These are phyloP conservation scores for Folsomia manolachei DNA, from an alignment of 2,888 invertebrate species.

Conservation along the genomic window DNA sequence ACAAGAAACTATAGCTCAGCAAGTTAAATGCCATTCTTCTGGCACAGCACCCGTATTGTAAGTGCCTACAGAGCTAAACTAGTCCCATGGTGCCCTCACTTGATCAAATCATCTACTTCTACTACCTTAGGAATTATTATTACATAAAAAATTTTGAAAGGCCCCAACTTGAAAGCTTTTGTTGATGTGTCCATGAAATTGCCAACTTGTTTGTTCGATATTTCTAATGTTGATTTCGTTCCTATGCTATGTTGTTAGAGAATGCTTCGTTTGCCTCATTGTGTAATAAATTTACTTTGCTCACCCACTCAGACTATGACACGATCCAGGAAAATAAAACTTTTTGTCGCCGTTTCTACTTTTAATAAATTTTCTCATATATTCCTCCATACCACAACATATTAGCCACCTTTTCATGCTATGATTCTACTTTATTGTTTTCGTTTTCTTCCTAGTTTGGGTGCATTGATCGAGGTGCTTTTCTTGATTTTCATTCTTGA, in stretches of 20 bases:
- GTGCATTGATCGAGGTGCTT: background rate
- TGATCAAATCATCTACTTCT: background rate
- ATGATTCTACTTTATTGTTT: background rate
- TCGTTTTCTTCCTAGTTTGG: background rate
- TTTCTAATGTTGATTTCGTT: background rate
- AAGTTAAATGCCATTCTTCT: background rate
- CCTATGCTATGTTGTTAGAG: no score
- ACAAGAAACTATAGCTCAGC: background rate
- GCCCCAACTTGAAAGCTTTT: background rate
- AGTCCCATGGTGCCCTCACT: background rate
- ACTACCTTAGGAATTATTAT: background rate
- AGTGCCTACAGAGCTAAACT: no score
- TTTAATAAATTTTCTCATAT: slow-evolving; percentile 3
- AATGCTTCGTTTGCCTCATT: background rate
- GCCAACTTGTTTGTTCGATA: slow-evolving; percentile 8
- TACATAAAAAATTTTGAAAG: background rate
- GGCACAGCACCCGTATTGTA: no score
- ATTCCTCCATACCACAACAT: background rate
- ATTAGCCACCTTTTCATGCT: background rate
- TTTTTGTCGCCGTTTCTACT: background rate
- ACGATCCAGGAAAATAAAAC: background rate
- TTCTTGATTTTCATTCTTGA: no score
- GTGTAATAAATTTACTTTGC: background rate
- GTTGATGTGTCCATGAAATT: background rate
- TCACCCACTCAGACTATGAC: background rate